Evolutionary conservation across 2,888 invertebrate species (phyloP), one percentile per base, ranked within the genome.

Genomic region (Hyles lineata): DNA sequence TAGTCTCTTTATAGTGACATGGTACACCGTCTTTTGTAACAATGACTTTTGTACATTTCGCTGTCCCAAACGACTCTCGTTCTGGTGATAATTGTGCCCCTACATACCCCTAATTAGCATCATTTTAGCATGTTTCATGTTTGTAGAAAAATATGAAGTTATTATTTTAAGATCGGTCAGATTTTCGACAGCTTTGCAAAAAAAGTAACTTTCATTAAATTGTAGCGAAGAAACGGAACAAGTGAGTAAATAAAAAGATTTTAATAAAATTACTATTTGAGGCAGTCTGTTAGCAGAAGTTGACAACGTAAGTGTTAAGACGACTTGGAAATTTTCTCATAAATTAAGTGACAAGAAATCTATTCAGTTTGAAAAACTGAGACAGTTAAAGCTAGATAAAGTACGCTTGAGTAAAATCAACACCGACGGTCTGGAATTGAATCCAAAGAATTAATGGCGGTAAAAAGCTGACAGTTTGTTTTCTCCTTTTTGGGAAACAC

Each of bases 1-100:
- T 23, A 67, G 15, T 23, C 43, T 50, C 19, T 67, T 67, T 67
- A 67, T 67, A 23, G 23, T 17, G 67, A 43, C 43, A 50, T 50
- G 23, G 23, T 23, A 67, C 50, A 50, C 21, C 23, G 23, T 50
- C 21, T 43, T 67, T 25, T 63, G 35, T 43, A 7, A 67, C n/a
- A 43, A 67, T 67, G 5, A 43, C 23, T 50, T 50, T 67, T 67
- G 67, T 67, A 32, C 32, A 32, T 23, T 67, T 67, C 67, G 17
- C 67, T 23, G 21, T 23, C 21, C 21, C 67, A 8, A 50, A 67
- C 23, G 17, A 23, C 11, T 35, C 35, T 2, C 43, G 7, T 35
- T 21, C 5, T 19, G 6, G n/a, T 55, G 55, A 6, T 55, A 19
- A 55, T n/a, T n/a, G 55, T 55, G 43, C 11, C 43, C 43, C 43